Evolutionary conservation across 2,797 vertebrate genomes (phyloP).

Genomic region (Valencia hispanica): DNA sequence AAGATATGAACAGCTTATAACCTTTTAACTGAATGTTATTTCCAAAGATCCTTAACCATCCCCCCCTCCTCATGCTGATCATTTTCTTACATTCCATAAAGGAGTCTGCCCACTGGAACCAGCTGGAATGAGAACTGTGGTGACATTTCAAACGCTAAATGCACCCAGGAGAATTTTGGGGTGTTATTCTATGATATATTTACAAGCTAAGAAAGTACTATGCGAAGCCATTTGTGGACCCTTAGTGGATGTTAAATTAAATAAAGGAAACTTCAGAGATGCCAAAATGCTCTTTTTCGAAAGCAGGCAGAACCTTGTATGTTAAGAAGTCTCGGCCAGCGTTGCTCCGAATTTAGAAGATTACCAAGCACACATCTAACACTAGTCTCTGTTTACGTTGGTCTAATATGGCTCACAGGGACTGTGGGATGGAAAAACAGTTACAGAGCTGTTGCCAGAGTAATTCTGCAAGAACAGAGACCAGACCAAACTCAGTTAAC

Average conservation of each 20-base stretch:
- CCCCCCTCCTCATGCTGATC: not conserved
- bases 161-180: slow-evolving; percentile 58
- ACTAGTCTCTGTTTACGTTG: slow-evolving; percentile 51
- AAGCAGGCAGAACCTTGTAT: slow-evolving; percentile 37
- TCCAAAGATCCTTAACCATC: not conserved
- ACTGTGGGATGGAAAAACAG: slow-evolving; percentile 47
- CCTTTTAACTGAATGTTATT: not conserved
- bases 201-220: slow-evolving; percentile 43
- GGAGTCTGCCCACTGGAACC: slow-evolving; percentile 44
- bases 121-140: slow-evolving; percentile 55
- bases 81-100: slow-evolving; percentile 20
- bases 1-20: not conserved
- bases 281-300: slow-evolving; percentile 57
- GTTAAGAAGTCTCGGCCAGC: slow-evolving; percentile 33
- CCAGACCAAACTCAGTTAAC: slow-evolving; percentile 10
- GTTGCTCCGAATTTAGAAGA: slow-evolving; percentile 55
- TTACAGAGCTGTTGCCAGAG: slow-evolving; percentile 43
- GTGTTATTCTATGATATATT: slow-evolving; percentile 72
- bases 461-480: slow-evolving; percentile 15
- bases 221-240: slow-evolving; percentile 38
- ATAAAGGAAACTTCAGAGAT: slow-evolving; percentile 55
- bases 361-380: slow-evolving; percentile 58
- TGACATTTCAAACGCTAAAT: slow-evolving; percentile 70
- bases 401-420: slow-evolving; percentile 42
- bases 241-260: slow-evolving; percentile 51